Evolutionary conservation across 2,113 vertebrate species (phyloP).

Genomic region (Xiphophorus maculatus): DNA sequence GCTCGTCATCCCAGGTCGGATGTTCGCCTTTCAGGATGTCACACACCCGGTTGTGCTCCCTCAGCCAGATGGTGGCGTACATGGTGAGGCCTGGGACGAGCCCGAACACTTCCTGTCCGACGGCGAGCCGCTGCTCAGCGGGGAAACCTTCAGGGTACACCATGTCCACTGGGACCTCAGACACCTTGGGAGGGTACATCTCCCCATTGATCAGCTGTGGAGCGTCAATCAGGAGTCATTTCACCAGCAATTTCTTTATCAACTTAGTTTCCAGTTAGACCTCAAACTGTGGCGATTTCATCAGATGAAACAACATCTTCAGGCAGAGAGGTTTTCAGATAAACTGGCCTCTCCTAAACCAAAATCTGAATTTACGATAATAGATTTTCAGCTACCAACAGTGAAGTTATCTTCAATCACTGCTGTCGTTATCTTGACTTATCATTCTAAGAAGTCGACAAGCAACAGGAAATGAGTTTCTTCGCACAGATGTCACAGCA

Average conservation of each 20-base stretch:
- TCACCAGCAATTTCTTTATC: background rate
- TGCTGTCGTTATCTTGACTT: background rate
- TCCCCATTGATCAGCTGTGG: constrained; percentile 87
- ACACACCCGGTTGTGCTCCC: constrained; percentile 94
- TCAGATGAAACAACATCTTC: background rate
- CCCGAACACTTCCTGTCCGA: constrained; percentile 92
- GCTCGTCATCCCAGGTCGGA: constrained; percentile 92
- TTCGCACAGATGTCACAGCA: background rate
- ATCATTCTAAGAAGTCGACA: background rate
- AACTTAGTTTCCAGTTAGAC: background rate
- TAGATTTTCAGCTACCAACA: accelerated
- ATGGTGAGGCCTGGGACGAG: constrained; percentile 89
- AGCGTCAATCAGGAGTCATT: background rate
- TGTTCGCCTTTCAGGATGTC: constrained; percentile 90
- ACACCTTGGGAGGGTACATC: constrained; percentile 84
- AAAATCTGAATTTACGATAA: background rate
- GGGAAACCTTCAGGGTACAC: constrained; percentile 80
- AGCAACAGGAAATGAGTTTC: background rate
- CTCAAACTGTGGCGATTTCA: background rate
- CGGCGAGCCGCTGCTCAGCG: constrained; percentile 77
- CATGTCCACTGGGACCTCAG: constrained; percentile 84
- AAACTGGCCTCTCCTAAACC: background rate
- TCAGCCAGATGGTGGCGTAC: constrained; percentile 91
- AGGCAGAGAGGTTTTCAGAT: background rate
- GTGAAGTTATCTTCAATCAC: background rate